A percentile compares a stretch with the other conserved stretches of the same genome.
Evolutionary conservation across 2,113 vertebrate species (phyloP).

Genomic region (Cichladusa arquata): DNA sequence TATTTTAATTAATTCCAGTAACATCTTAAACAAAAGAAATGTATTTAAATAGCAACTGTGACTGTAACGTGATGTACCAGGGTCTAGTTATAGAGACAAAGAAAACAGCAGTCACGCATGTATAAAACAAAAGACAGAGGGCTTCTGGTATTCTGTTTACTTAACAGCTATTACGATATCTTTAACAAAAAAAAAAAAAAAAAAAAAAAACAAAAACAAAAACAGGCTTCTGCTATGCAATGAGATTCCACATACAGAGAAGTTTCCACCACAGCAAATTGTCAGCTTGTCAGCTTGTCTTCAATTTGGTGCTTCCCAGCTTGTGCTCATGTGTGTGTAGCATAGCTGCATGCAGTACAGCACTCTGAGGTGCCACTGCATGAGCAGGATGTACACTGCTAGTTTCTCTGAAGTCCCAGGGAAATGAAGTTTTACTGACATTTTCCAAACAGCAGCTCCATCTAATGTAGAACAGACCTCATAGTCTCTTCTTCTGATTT

Average conservation of each 20-base stretch:
- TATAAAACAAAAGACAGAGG: background rate
- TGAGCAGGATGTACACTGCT: background rate
- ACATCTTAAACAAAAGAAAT: background rate
- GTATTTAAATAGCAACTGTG: background rate
- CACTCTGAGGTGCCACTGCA: background rate
- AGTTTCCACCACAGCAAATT: background rate
- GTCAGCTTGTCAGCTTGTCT: background rate
- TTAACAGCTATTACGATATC: background rate
- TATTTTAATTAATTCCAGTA: background rate
- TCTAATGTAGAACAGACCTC: background rate
- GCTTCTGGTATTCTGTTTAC: background rate
- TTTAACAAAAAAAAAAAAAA: background rate
- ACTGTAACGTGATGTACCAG: background rate
- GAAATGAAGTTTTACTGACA: background rate
- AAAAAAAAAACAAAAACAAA: no score
- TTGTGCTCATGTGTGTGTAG: accelerated
- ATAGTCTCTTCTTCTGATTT: background rate
- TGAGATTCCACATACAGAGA: accelerated
- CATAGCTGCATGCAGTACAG: background rate
- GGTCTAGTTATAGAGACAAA: background rate
- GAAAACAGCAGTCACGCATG: background rate
- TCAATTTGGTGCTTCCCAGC: background rate
- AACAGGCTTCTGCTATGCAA: background rate
- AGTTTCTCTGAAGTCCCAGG: background rate
- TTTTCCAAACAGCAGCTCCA: background rate